phyloP scores from a whole-genome alignment of 2,888 invertebrate species.

The Drosophila lutescens region DNA sequence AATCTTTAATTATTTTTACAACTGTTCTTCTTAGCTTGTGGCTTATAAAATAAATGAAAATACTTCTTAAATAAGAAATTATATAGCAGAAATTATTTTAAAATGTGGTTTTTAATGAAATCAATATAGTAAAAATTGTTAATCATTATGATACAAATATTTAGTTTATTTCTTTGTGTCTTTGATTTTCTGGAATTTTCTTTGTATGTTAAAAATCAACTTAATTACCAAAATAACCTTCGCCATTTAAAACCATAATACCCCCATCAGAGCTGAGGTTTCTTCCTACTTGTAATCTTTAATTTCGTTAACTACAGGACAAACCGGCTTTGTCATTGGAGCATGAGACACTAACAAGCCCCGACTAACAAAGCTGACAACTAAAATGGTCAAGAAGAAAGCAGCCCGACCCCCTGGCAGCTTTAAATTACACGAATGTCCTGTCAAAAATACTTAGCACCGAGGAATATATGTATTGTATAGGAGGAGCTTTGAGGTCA shows the following conservation, averaged over 20 bases:
- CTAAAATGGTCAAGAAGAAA: conserved; percentile 58
- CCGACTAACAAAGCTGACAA: conserved; percentile 61
- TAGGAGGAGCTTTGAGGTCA: conserved; percentile 25
- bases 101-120: too few species aligned
- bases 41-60: too few species aligned
- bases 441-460: conserved; percentile 72
- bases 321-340: conserved; percentile 29
- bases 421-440: conserved; percentile 72
- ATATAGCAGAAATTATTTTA: too few species aligned
- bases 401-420: conserved; percentile 4
- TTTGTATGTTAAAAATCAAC: background rate
- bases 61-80: too few species aligned
- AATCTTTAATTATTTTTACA: too few species aligned
- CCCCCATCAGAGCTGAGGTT: conserved; percentile 5
- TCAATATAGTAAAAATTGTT: too few species aligned
- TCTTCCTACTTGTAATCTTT: conserved; percentile 27
- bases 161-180: too few species aligned
- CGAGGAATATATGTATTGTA: conserved; percentile 9
- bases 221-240: conserved; percentile 8
- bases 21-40: too few species aligned
- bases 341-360: conserved; percentile 29
- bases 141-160: too few species aligned
- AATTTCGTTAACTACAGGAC: conserved; percentile 45
- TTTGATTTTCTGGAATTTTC: too few species aligned
- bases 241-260: background rate